Evolutionary conservation across 2,113 vertebrate genomes (phyloP), one percentile per base, ranked within the genome.

Genomic region (Xiphophorus hellerii): DNA sequence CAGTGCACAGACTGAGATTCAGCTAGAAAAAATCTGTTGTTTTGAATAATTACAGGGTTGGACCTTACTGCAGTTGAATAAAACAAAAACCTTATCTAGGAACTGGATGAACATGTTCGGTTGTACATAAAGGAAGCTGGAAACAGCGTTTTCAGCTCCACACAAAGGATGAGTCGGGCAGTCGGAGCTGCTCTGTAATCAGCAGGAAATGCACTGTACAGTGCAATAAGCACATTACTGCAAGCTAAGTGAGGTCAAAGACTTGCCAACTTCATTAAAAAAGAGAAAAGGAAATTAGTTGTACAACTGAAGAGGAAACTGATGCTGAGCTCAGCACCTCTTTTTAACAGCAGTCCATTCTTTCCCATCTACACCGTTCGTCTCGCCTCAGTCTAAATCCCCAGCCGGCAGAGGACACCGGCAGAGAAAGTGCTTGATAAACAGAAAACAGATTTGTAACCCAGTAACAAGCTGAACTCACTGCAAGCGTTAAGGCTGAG

Each of bases 181-280:
- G 51, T 35, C 29, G 5, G 15, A 76, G 58, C 73, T 71, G 81
- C 71, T 69, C 63, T 51, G 63, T 58, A 76, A 87, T 85, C 88
- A 89, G 85, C 81, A 88, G 72, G 74, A 86, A 86, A 81, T 74
- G 66, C 42, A 69, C 1, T 48, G 72, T 66, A 77, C 79, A 72
- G 77, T 82, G 79, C 86, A 88, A 66, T 74, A 81, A 73, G 76
- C 80, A 80, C 74, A 76, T 83, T 78, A 64, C 76, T 83, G 84
- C 77, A 58, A 70, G 76, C 37, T 1, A 15, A 80, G 83, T 63
- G 75, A 3, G 71, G 72, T 35, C 42, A 65, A n/a, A 84, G 71
- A 39, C 44, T 54, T 65, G 83, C 71, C 71, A 84, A 79, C 78
- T 75, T 83, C 82, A 84, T 90, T 88, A 90, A 83, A 87, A 87